Evolutionary conservation across 2,797 vertebrate species (phyloP).

Genomic region (Hylomyscus alleni): DNA sequence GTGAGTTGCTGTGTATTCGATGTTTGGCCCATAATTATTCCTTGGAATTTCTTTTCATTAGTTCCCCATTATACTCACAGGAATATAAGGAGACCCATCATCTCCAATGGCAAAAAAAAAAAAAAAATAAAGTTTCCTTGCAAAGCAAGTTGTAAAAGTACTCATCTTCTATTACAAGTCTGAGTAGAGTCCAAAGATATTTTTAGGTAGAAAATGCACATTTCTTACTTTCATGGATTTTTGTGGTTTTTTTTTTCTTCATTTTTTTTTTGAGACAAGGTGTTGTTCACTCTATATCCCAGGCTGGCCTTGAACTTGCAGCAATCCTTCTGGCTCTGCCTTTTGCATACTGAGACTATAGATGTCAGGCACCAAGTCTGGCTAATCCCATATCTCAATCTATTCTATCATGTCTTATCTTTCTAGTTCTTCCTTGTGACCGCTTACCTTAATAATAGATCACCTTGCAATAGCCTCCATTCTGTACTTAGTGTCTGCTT

Average conservation of each 20-base stretch:
- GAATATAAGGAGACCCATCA: not conserved
- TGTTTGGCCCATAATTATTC: not conserved
- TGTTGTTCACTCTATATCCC: not conserved
- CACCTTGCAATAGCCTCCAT: not conserved
- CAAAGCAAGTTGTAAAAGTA: not conserved
- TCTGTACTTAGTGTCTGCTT: not conserved
- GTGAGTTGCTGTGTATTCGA: not conserved
- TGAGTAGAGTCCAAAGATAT: not conserved
- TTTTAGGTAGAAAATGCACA: constrained; percentile 19
- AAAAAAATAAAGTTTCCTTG: not conserved
- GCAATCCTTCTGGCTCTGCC: not conserved
- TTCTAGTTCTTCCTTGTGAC: not conserved
- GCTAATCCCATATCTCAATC: not conserved
- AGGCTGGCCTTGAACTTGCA: not conserved
- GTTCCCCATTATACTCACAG: not conserved
- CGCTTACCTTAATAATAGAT: not conserved
- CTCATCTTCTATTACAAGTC: not conserved
- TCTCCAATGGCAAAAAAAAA: not conserved
- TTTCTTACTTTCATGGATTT: not conserved
- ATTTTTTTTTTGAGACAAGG: not conserved
- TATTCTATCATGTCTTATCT: not conserved
- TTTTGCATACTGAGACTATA: not conserved
- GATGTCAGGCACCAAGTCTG: not conserved
- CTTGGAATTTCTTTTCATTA: constrained; percentile 14
- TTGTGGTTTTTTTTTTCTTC: not conserved